A percentile compares a stretch with the other conserved stretches of the same genome.
Evolutionary conservation across 2,797 vertebrate genomes (phyloP).

Genomic region (Rhadinocentrus ornatus): DNA sequence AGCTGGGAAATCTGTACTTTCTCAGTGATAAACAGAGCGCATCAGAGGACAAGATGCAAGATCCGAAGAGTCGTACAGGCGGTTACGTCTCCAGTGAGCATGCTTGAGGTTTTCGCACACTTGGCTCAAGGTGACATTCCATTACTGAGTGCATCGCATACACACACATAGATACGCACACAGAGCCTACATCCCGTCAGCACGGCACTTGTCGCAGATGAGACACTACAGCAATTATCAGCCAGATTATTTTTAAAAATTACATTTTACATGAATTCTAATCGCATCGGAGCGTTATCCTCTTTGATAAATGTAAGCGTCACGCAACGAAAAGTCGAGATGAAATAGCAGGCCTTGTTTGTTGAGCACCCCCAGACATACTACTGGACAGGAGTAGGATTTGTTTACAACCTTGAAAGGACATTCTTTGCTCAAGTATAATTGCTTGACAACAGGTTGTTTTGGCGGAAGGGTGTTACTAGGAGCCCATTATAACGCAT

Average conservation of each 20-base stretch:
- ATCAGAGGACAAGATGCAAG: slow-evolving; percentile 57
- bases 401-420: slow-evolving; percentile 76
- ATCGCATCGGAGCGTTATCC: slow-evolving; percentile 19
- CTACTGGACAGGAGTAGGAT: slow-evolving; percentile 50
- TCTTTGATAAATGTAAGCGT: slow-evolving; percentile 47
- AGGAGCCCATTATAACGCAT: slow-evolving; percentile 32
- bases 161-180: slow-evolving; percentile 23
- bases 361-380: slow-evolving; percentile 61
- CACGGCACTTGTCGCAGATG: slow-evolving; percentile 51
- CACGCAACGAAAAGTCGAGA: slow-evolving; percentile 46
- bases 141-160: slow-evolving; percentile 69
- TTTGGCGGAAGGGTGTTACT: slow-evolving; percentile 17
- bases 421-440: slow-evolving; percentile 47
- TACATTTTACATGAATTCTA: slow-evolving; percentile 17
- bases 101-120: slow-evolving; percentile 77
- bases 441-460: slow-evolving; percentile 79
- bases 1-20: slow-evolving; percentile 25
- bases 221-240: slow-evolving; percentile 12
- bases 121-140: slow-evolving; percentile 87
- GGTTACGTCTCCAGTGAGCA: slow-evolving; percentile 74
- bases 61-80: slow-evolving; percentile 58
- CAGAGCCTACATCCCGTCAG: slow-evolving; percentile 41
- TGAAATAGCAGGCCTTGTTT: slow-evolving; percentile 69
- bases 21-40: slow-evolving; percentile 36
- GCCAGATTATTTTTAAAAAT: slow-evolving; percentile 17